Percentiles rank a stretch among this genome's conserved stretches.
Conservation (phyloP, 2,797 vertebrate genomes). For the Bovichtus diacanthus region DNA sequence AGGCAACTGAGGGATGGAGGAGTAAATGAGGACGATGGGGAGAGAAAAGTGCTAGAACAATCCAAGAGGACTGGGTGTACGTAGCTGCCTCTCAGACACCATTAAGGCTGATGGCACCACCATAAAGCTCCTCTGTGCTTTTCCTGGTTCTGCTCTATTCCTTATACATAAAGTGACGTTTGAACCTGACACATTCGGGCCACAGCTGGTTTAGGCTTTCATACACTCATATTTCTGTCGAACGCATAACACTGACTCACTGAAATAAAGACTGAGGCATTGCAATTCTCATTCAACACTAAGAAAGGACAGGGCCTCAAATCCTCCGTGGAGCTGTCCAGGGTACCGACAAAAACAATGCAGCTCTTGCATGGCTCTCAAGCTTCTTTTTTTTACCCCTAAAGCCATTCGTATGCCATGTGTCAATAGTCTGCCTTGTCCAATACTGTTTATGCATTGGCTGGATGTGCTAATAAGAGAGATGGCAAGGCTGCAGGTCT, state of each 20-base stretch:
- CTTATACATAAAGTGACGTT: constrained; percentile 67
- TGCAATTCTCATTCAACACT: constrained; percentile 47
- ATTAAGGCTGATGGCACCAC: constrained; percentile 75
- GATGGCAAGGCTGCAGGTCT: constrained; percentile 29
- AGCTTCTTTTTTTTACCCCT: constrained; percentile 17
- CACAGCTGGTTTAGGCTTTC: constrained; percentile 74
- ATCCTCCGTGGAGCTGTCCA: constrained; percentile 55
- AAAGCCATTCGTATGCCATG: constrained; percentile 28
- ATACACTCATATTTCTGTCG: constrained; percentile 63
- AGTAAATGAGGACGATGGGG: constrained; percentile 38
- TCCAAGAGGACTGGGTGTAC: constrained; percentile 55
- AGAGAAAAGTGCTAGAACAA: constrained; percentile 57
- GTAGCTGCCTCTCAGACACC: constrained; percentile 70
- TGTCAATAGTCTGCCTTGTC: constrained; percentile 26
- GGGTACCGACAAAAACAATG: constrained; percentile 46
- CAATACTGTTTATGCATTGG: constrained; percentile 45
- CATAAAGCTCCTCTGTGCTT: constrained; percentile 63
- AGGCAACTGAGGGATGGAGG: constrained; percentile 49
- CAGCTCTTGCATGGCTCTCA: constrained; percentile 34
- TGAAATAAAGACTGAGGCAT: constrained; percentile 50
- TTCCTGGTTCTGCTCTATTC: constrained; percentile 55
- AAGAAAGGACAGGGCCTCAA: constrained; percentile 39
- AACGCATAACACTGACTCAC: constrained; percentile 53
- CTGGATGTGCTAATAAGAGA: constrained; percentile 45
- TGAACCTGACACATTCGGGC: constrained; percentile 81